phyloP scores from a whole-genome alignment of 2,113 vertebrate genomes.

The Semnornis frantzii region DNA sequence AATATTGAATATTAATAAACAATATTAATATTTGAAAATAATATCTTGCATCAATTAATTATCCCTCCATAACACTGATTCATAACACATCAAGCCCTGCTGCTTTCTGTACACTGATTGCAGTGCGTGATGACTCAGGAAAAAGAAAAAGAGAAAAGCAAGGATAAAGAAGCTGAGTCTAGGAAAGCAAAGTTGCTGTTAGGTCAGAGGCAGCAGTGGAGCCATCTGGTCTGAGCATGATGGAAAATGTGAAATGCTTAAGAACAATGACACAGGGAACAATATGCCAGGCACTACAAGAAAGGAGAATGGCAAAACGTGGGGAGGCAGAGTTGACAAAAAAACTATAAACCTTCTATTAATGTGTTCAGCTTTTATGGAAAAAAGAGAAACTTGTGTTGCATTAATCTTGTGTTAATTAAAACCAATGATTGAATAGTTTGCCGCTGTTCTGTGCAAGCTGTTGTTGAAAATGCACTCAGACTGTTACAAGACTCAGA shows the following conservation, averaged over 20 bases:
- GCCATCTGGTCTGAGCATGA: neutral
- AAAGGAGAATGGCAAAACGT: neutral
- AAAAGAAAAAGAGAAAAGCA: neutral
- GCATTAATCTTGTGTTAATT: neutral
- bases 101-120: neutral
- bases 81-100: neutral
- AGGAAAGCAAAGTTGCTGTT: neutral
- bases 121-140: neutral
- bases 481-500: neutral
- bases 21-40: no score
- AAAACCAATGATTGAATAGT: neutral
- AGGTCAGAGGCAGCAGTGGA: neutral
- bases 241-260: accelerated
- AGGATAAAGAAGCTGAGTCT: accelerated
- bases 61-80: neutral
- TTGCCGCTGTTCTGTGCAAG: neutral
- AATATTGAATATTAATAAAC: no score
- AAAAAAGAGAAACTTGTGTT: neutral
- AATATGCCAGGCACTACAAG: neutral
- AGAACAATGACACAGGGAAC: neutral
- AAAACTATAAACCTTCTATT: neutral
- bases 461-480: neutral
- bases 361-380: neutral
- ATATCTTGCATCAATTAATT: no score
- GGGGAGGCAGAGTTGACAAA: neutral